Base-by-base conservation (phyloP, 2,113 vertebrate species). In the Epinephelus lanceolatus region DNA sequence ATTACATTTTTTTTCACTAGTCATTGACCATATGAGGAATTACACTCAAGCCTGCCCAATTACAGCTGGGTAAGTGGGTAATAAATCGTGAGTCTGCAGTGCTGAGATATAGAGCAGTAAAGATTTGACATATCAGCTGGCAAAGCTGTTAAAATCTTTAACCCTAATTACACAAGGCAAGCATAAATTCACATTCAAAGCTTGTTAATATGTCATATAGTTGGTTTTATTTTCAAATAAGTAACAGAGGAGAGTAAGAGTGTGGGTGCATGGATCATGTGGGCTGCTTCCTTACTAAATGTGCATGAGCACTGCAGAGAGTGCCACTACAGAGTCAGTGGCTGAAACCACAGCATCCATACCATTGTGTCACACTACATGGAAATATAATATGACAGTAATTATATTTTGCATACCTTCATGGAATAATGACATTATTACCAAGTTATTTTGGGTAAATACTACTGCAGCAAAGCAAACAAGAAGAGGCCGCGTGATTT, bases 341-440 rank as follows among this genome's bases (percentile, higher is more conserved):
- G 53, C 23, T 33, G 15, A 53, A 71, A 57, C 80, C 17, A 23
- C 69, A 51, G 66, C 73, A 76, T 80, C 78, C 42, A 21, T 7
- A 10, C 27, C 9, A 25, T 25, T 62, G 67, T 77, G 69, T 81
- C 71, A 52, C 67, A 2, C 52, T 0, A 69, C 23, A n/a, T 53
- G 90, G 89, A 92, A 94, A 94, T 86, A 84, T 62, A 79, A 68
- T 90, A 85, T 92, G 94, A 94, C 93, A 93, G 86, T 93, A 82
- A 94, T 92, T 91, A 88, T 89, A 87, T 91, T 93, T 91, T 89
- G 75, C 70, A 87, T 81, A 49, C 74, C 91, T 71, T 76, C 30
- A 17, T 74, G 87, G 73, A 84, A 86, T 81, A 90, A 90, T 88
- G 40, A 65, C 69, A 91, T 91, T 67, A 91, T 88, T 74, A 63